Evolutionary conservation across 2,113 vertebrate species (phyloP), one percentile per base, ranked within the genome.

Genomic region (Vidua macroura): DNA sequence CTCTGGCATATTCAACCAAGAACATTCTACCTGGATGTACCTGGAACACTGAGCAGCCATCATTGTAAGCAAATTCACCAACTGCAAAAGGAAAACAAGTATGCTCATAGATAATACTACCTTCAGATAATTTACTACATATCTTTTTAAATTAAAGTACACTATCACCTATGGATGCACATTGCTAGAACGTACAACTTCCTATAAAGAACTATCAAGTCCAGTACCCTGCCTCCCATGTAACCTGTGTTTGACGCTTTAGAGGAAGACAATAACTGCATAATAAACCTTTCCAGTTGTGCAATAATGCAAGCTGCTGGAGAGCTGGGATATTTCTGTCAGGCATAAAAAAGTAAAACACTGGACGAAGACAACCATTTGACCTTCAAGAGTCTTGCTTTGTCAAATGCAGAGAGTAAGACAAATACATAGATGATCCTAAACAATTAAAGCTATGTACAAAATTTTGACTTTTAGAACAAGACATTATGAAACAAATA

Each of bases 391-490:
- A 97, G 90, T 81, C 94, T 95, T 87, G 96, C 96, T 90, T 93
- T 96, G 94, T 96, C 96, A 97, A 92, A 98, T 86, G 95, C 35
- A 39, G 41, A 95, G 90, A 95, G 21, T 87, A 83, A 95, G 92
- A 97, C 88, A 76, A 92, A 94, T 49, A 95, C 79, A 55, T 35
- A 91, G 92, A 96, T 19, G 44, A 96, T 66, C 91, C 75, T 77
- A 90, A 95, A 96, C 90, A 95, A 95, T 95, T 95, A 97, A 97
- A 96, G 91, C 92, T 97, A 98, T 97, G 81, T 97, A 98, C 97
- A 98, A 95, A 96, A 84, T 77, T 78, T 53, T 81, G 78, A 97
- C 95, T 96, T 96, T 90, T 93, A 96, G 93, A 56, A 92, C 95
- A 93, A 96, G 72, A 97, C 84, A 75, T 73, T 68, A 95, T 31